Conservation (phyloP, 2,113 vertebrate genomes). For the Pardalotus punctatus region DNA sequence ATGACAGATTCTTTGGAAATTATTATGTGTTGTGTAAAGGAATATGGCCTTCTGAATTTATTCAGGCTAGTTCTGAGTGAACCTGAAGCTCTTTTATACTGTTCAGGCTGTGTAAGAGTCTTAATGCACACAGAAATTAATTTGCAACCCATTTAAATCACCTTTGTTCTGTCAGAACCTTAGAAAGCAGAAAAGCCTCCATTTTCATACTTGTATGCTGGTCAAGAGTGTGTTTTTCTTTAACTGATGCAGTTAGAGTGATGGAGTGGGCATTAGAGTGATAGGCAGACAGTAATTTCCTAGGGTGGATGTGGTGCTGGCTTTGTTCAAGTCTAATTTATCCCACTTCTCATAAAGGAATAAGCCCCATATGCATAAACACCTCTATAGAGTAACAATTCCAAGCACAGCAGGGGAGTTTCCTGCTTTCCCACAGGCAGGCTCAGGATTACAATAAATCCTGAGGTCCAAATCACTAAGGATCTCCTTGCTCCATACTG, state of each 20-base stretch:
- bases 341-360: background rate
- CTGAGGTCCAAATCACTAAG: background rate
- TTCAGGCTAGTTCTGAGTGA: background rate
- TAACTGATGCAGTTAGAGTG: background rate
- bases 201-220: background rate
- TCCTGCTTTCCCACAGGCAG: background rate
- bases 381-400: background rate
- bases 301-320: background rate
- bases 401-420: background rate
- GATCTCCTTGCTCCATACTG: background rate
- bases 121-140: background rate
- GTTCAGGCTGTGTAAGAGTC: background rate
- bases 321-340: background rate
- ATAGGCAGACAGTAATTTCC: background rate
- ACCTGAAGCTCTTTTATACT: background rate
- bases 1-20: constrained; percentile 25
- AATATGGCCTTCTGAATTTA: background rate
- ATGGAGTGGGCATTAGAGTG: background rate
- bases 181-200: background rate
- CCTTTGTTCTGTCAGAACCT: background rate
- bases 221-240: background rate
- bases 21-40: background rate
- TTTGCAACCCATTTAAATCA: background rate
- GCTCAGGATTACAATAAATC: background rate
- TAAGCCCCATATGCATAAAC: background rate